Evolutionary conservation across 1,140 invertebrate genomes (phyloP).

Genomic region (Papilio glaucus): DNA sequence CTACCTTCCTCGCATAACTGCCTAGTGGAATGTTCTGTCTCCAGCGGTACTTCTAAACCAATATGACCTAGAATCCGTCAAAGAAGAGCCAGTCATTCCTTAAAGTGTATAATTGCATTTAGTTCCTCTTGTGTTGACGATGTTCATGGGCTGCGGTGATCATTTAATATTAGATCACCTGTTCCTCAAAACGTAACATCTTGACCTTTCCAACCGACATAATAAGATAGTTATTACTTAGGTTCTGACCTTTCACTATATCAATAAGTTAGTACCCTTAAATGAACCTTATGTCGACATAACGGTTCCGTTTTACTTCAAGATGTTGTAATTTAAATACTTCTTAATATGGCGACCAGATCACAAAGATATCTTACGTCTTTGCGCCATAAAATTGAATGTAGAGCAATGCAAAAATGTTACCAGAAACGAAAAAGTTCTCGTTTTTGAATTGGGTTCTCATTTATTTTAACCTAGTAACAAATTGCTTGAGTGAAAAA

Average conservation of each 20-base stretch:
- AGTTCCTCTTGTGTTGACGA: no score
- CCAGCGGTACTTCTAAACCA: no score
- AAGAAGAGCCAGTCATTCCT: no score
- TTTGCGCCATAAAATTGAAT: constrained; percentile 20
- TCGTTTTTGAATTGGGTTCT: constrained; percentile 2
- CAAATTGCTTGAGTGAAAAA: background rate
- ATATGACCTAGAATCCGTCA: no score
- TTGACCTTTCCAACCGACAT: background rate
- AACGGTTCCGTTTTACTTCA: constrained; percentile 5
- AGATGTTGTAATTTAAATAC: constrained; percentile 24
- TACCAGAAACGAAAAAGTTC: constrained; percentile 4
- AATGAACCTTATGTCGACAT: background rate
- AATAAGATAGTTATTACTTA: background rate
- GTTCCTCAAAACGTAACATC: background rate
- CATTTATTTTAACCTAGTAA: constrained; percentile 23
- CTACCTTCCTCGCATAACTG: no score
- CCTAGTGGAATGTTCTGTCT: no score
- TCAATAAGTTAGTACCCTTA: constrained; percentile 10
- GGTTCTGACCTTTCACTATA: constrained; percentile 2
- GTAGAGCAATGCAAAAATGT: constrained; percentile 24
- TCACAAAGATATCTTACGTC: constrained; percentile 28
- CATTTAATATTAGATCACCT: no score
- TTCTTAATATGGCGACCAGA: constrained; percentile 23
- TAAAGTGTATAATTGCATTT: no score
- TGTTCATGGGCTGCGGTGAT: no score